Evolutionary conservation across 2,888 invertebrate species (phyloP), one percentile per base, ranked within the genome.

Genomic region (Empis stercorea): DNA sequence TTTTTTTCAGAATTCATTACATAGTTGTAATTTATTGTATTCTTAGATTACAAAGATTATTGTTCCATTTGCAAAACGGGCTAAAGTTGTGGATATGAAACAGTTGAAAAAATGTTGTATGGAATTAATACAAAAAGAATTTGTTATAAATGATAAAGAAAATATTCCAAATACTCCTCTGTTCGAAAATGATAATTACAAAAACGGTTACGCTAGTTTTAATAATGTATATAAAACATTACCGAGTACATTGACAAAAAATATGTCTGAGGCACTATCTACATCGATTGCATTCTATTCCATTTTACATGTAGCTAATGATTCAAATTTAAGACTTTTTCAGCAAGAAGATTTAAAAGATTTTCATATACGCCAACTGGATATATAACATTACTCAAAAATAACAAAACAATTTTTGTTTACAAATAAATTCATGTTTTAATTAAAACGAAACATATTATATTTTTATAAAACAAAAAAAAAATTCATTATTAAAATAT

Each of bases 51-150:
- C 77, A 4, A 82, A 83, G 68, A 77, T 81, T 42, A 76, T 81
- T 58, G 82, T 92, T 51, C 78, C 80, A 0, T 91, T 87, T 64
- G 86, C 89, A 6, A 79, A 81, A 67, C 76, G 81, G 47, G 87
- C 92, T 6, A 92, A 92, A 62, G 85, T 83, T 49, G 79, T 92
- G 38, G 87, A 93, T 60, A 89, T 92, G 79, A 84, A 82, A 58
- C 81, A 79, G 60, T 66, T 92, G 40, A 92, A 92, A 62, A 71
- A 73, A n/a, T 75, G 78, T 45, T 81, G 88, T 52, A 87, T 86
- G 80, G 73, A 74, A 37, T 64, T 80, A 52, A 66, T 88, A 10
- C 73, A 71, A 68, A 40, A 56, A 60, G 6, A 54, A 53, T 13
- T 55, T 41, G 1, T 36, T 7, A 30, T 51, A 43, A 56, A 58